phyloP scores from a whole-genome alignment of 2,888 invertebrate species.

The Autographa gamma region DNA sequence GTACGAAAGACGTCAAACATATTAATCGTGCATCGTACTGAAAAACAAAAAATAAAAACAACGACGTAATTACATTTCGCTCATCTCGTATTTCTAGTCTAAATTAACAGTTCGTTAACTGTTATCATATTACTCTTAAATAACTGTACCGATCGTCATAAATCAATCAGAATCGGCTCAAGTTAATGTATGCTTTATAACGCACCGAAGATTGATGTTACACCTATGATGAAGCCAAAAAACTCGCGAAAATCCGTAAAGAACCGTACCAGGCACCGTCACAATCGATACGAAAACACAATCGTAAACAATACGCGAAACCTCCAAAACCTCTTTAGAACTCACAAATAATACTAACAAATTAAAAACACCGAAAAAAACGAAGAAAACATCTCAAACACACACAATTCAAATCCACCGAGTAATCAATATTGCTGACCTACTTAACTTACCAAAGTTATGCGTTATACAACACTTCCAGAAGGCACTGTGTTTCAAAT shows the following conservation, averaged over 20 bases:
- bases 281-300: conserved; percentile 65
- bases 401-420: conserved; percentile 55
- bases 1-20: not conserved
- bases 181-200: conserved; percentile 42
- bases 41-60: conserved; percentile 20
- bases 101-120: not conserved
- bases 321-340: conserved; percentile 68
- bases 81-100: not conserved
- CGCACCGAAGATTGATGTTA: conserved; percentile 50
- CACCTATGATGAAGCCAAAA: conserved; percentile 47
- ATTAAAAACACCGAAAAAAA: conserved; percentile 55
- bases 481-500: conserved; percentile 77
- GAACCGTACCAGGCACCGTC: conserved; percentile 68
- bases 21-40: conserved; percentile 42
- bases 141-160: conserved; percentile 18
- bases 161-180: conserved; percentile 30
- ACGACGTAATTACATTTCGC: conserved; percentile 17
- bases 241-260: conserved; percentile 51
- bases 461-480: conserved; percentile 66
- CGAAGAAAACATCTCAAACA: conserved; percentile 50
- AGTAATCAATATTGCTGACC: conserved; percentile 62
- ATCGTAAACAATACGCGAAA: conserved; percentile 82
- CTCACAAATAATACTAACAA: conserved; percentile 62
- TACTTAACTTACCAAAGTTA: conserved; percentile 74
- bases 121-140: not conserved